Evolutionary conservation across 2,113 vertebrate species (phyloP).

Genomic region (Calyptommatus sinebrachiatus): DNA sequence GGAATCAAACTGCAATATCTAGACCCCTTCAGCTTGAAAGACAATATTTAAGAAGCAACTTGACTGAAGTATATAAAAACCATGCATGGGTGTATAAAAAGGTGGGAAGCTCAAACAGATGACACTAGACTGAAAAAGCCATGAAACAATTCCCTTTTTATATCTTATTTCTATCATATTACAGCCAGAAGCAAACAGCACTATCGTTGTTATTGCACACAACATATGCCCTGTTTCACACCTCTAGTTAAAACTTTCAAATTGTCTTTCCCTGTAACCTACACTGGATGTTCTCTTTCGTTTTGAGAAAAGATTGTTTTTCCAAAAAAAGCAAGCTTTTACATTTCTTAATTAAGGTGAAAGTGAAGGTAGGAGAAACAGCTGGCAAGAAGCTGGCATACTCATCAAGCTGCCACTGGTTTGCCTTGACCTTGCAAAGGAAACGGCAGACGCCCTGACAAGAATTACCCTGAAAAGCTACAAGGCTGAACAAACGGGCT

Average conservation of each 20-base stretch:
- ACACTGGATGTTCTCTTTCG: not conserved
- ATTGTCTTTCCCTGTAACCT: constrained; percentile 21
- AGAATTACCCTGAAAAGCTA: constrained; percentile 22
- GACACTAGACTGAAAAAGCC: not conserved
- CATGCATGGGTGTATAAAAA: too few species aligned
- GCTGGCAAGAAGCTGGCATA: constrained; percentile 11
- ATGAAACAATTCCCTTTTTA: not conserved
- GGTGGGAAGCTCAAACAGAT: not conserved
- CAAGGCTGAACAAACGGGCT: constrained; percentile 8
- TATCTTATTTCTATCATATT: not conserved
- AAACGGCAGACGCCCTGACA: not conserved
- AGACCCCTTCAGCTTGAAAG: too few species aligned
- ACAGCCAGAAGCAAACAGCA: too few species aligned
- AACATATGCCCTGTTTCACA: constrained; percentile 22
- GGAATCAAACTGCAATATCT: too few species aligned
- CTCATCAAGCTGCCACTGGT: constrained; percentile 10
- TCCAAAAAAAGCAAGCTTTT: not conserved
- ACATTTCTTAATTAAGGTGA: constrained; percentile 45
- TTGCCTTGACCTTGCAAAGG: constrained; percentile 13
- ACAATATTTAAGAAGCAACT: too few species aligned
- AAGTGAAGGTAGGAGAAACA: constrained; percentile 18
- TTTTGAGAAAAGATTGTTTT: not conserved
- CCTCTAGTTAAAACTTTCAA: constrained; percentile 18
- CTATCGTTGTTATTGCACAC: not conserved
- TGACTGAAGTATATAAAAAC: too few species aligned